These are phyloP conservation scores for Stigmatopora argus DNA, from an alignment of 2,113 vertebrate species.

Conservation along the genomic window DNA sequence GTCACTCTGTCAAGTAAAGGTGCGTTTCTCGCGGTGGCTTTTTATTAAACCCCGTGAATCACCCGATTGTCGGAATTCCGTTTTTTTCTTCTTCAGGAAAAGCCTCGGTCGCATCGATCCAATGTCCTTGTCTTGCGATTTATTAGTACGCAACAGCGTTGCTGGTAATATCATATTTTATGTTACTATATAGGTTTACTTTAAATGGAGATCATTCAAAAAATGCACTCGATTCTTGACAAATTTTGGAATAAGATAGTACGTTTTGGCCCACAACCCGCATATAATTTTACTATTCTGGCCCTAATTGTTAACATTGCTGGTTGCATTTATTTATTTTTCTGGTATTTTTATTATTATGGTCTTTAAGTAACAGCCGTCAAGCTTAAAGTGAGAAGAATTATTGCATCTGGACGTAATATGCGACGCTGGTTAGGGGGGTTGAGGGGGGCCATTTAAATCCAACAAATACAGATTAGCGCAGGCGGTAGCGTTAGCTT, in stretches of 20 bases:
- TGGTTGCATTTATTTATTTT: background rate
- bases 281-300: background rate
- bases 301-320: too few relatives aligned
- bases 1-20: conserved; percentile 34
- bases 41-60: conserved; percentile 50
- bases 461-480: conserved; percentile 15
- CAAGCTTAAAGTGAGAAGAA: background rate
- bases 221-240: too few relatives aligned
- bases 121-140: too few relatives aligned
- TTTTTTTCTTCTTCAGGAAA: too few relatives aligned
- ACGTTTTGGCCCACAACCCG: background rate
- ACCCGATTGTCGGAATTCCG: background rate
- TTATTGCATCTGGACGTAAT: background rate
- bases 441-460: background rate
- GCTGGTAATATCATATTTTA: background rate
- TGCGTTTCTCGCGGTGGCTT: conserved; percentile 37
- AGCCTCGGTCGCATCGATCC: too few relatives aligned
- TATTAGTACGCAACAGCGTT: too few relatives aligned
- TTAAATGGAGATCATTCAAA: too few relatives aligned
- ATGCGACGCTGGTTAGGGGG: background rate
- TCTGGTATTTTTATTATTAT: background rate
- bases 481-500: background rate
- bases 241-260: too few relatives aligned
- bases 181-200: background rate
- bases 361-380: background rate